phyloP scores from a whole-genome alignment of 1,140 invertebrate species.

The Planococcus citri region DNA sequence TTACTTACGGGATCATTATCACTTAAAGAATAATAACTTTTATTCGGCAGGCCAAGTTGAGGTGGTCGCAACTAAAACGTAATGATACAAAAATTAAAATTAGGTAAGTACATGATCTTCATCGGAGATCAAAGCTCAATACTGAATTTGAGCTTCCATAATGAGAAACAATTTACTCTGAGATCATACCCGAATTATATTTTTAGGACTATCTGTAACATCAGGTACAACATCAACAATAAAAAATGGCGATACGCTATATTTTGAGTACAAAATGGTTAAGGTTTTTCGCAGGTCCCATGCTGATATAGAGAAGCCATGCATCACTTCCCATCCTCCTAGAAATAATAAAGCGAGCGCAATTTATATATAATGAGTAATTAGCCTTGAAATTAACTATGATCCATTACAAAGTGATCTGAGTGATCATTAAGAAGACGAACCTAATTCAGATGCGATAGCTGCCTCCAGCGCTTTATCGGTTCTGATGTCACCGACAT shows the following conservation, averaged over 20 bases:
- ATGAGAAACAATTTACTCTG: background rate
- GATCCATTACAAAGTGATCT: background rate
- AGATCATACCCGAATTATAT: constrained; percentile 40
- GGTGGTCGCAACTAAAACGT: constrained; percentile 4
- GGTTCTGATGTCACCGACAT: constrained; percentile 33
- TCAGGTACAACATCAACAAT: constrained; percentile 39
- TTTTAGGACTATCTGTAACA: constrained; percentile 33
- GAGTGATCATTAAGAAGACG: background rate
- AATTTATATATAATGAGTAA: too few species aligned
- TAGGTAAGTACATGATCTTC: background rate
- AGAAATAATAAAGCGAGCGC: constrained; percentile 27
- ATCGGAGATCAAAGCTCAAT: background rate
- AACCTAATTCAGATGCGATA: constrained; percentile 31
- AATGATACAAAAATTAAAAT: too few species aligned
- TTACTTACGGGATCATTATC: constrained; percentile 9
- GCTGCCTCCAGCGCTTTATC: constrained; percentile 33
- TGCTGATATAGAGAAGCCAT: constrained; percentile 35
- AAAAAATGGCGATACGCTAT: constrained; percentile 39
- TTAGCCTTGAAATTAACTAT: too few species aligned
- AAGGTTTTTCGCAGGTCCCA: constrained; percentile 37
- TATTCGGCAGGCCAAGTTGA: background rate
- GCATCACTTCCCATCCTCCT: constrained; percentile 42
- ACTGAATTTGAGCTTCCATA: too few species aligned
- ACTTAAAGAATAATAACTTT: constrained; percentile 13
- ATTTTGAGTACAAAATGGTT: constrained; percentile 35